These are phyloP conservation scores for Nestor notabilis DNA, from an alignment of 2,113 vertebrate species.

Conservation along the genomic window DNA sequence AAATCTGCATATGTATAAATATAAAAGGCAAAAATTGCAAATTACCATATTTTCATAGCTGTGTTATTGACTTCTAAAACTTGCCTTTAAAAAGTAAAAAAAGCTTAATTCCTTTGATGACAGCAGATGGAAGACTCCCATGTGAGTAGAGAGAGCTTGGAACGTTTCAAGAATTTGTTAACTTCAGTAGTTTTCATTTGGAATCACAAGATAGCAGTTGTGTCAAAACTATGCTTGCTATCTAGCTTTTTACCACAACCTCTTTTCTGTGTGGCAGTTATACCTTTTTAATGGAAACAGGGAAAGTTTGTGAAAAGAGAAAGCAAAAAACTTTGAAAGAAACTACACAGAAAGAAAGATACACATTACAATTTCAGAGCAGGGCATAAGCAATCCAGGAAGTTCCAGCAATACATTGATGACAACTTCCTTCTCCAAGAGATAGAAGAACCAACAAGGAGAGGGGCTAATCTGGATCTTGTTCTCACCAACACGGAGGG, in stretches of 20 bases:
- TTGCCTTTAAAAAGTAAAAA: not conserved
- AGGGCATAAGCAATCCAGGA: not conserved
- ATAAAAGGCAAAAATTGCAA: not conserved
- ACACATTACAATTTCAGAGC: not conserved
- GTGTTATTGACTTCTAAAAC: not conserved
- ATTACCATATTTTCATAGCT: not conserved
- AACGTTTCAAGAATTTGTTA: not conserved
- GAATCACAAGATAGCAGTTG: not conserved
- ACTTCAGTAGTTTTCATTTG: not conserved
- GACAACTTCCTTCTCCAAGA: not conserved
- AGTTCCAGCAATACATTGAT: not conserved
- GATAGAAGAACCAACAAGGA: not conserved
- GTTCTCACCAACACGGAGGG: not conserved
- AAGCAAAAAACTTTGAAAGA: not conserved
- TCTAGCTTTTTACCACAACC: not conserved
- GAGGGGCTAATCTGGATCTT: not conserved
- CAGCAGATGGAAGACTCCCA: not conserved
- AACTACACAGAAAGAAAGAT: too few species aligned
- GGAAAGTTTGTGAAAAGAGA: not conserved
- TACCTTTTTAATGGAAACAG: not conserved
- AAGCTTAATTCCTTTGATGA: not conserved
- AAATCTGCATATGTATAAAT: not conserved
- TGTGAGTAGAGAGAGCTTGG: not conserved
- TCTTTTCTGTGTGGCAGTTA: not conserved
- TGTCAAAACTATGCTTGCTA: not conserved